Evolutionary conservation across 2,113 vertebrate genomes (phyloP), one percentile per base, ranked within the genome.

Genomic region (Anhinga rufa): DNA sequence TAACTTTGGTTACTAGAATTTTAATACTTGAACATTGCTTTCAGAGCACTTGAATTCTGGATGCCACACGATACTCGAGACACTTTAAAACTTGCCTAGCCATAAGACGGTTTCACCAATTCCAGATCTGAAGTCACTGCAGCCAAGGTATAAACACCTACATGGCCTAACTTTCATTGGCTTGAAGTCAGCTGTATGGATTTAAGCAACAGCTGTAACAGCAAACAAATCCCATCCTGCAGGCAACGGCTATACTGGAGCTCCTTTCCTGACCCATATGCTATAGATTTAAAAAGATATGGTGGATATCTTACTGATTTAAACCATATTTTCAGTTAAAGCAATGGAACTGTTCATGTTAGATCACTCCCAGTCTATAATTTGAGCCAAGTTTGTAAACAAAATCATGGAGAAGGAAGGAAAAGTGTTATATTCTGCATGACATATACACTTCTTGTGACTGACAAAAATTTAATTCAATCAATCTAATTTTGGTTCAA

Each of bases 401-500:
- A 34, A 82, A 69, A 40, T 12, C 21, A 69, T 0, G 10, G n/a
- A 24, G 66, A 49, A 62, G 34, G 3, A 14, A 71, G 58, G 32
- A 3, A 12, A 66, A 51, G 8, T 0, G 10, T 18, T 28, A 17
- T 0, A 1, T 0, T 18, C 34, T 32, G 14, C 44, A 44, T 0
- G 14, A 69, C 19, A 34, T 5, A 31, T 2, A 8, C 20, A 34
- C 24, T 34, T 83, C 29, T 38, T 19, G 15, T 4, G 18, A 57
- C 22, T 51, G 58, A n/a, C 24, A 44, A 38, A 38, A 75, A 81
- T 13, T 17, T 17, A 13, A 69, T 2, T 52, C 11, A 32, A 26
- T 18, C 26, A 12, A 13, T 38, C 49, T 10, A 10, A 83, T 25
- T 84, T 20, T 34, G 55, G 66, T 9, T 31, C 54, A 17, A 21